phyloP scores from a whole-genome alignment of 2,888 invertebrate species.

The Lochmaea capreae region DNA sequence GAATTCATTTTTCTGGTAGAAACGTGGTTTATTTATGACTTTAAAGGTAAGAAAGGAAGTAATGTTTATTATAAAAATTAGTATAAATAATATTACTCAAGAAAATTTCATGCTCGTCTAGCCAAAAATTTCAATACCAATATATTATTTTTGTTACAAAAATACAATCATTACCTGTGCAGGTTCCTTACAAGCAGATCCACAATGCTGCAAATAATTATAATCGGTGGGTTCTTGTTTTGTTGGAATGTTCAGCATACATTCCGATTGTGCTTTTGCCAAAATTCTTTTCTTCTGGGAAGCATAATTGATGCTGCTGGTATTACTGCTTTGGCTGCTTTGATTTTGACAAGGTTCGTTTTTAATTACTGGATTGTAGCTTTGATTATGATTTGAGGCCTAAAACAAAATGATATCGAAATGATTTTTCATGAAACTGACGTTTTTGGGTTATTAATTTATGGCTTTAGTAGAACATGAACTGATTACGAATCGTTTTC shows the following conservation, averaged over 20 bases:
- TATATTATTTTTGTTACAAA: too few species aligned
- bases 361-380: slow-evolving; percentile 64
- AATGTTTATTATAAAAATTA: too few species aligned
- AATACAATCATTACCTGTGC: slow-evolving; percentile 36
- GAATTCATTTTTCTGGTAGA: too few species aligned
- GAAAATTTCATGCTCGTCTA: too few species aligned
- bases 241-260: slow-evolving; percentile 71
- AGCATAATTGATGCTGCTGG: slow-evolving; percentile 60
- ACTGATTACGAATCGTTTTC: too few species aligned
- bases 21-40: too few species aligned
- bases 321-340: slow-evolving; percentile 27
- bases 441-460: too few species aligned
- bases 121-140: too few species aligned
- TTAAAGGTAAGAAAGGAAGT: too few species aligned
- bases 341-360: slow-evolving; percentile 69
- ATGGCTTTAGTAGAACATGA: too few species aligned
- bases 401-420: slow-evolving; percentile 12
- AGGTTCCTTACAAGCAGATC: slow-evolving; percentile 68
- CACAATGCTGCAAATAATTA: slow-evolving; percentile 59
- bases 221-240: slow-evolving; percentile 70
- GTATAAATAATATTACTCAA: too few species aligned
- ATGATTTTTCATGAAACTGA: too few species aligned
- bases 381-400: slow-evolving; percentile 40
- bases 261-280: slow-evolving; percentile 87
- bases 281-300: slow-evolving; percentile 89